A percentile compares a stretch with the other conserved stretches of the same genome.
Evolutionary conservation across 2,888 invertebrate genomes (phyloP).

Genomic region (Pasiphila rectangulata): DNA sequence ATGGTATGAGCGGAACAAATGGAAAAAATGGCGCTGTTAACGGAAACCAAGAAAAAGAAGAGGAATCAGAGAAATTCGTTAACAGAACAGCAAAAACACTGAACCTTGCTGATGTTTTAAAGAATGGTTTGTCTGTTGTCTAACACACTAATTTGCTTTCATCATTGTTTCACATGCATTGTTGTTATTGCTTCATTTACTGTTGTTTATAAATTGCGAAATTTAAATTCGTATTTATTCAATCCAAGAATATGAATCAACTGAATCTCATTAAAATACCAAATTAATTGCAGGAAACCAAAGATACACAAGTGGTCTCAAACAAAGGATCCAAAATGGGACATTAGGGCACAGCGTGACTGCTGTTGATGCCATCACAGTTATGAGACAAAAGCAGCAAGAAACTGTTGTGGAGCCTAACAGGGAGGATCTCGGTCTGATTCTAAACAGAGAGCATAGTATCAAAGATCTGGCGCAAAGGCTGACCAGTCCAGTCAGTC

Average conservation of each 20-base stretch:
- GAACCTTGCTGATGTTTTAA: constrained; percentile 58
- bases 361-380: constrained; percentile 63
- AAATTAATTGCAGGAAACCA: constrained; percentile 68
- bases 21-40: neutral
- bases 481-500: constrained; percentile 84
- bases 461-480: constrained; percentile 94
- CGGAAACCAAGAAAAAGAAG: constrained; percentile 44
- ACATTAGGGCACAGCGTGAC: constrained; percentile 77
- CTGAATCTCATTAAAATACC: neutral
- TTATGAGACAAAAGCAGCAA: constrained; percentile 75
- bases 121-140: constrained; percentile 72
- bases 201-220: neutral
- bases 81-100: constrained; percentile 45
- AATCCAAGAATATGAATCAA: too few relatives aligned
- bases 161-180: constrained; percentile 33
- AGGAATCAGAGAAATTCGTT: constrained; percentile 38
- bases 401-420: constrained; percentile 81
- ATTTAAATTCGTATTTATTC: neutral
- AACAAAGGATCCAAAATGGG: constrained; percentile 82
- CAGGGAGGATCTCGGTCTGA: constrained; percentile 80
- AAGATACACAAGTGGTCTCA: constrained; percentile 79
- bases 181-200: neutral
- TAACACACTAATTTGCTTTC: constrained; percentile 59
- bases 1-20: constrained; percentile 18
- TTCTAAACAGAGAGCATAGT: constrained; percentile 90